These are phyloP conservation scores for Marronus borbonicus DNA, from an alignment of 2,888 invertebrate genomes.

Conservation along the genomic window DNA sequence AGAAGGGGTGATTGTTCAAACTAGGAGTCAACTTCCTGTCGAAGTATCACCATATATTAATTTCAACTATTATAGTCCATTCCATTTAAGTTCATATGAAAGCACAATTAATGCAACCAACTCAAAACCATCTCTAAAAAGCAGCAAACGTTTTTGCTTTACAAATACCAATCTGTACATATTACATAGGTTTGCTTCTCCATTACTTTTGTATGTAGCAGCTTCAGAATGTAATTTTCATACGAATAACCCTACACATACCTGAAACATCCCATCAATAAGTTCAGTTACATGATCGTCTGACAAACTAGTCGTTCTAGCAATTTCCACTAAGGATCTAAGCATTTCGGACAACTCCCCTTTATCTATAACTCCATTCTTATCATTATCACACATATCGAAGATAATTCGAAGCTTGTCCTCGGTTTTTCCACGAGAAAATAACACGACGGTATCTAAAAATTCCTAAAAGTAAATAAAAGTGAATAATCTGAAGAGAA, in stretches of 20 bases:
- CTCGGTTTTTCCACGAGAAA: constrained; percentile 93
- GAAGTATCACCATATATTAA: too few relatives aligned
- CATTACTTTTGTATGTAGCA: too few relatives aligned
- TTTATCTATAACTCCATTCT: constrained; percentile 95
- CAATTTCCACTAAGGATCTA: constrained; percentile 92
- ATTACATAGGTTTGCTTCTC: too few relatives aligned
- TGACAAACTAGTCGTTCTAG: constrained; percentile 90
- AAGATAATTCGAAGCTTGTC: constrained; percentile 95
- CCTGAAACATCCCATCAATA: constrained; percentile 95
- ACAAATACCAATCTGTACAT: too few relatives aligned
- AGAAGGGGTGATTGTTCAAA: too few relatives aligned
- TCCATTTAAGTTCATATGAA: too few relatives aligned
- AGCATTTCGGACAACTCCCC: constrained; percentile 95
- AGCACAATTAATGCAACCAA: too few relatives aligned
- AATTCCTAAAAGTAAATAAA: constrained; percentile 79
- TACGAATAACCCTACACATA: constrained; percentile 64
- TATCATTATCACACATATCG: constrained; percentile 97
- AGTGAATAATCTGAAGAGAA: not conserved
- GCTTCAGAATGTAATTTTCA: too few relatives aligned
- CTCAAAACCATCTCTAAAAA: too few relatives aligned
- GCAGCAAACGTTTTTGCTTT: too few relatives aligned
- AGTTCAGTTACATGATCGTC: constrained; percentile 93
- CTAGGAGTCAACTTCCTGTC: too few relatives aligned
- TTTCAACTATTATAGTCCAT: too few relatives aligned
- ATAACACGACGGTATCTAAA: constrained; percentile 92